A percentile compares a stretch with the other conserved stretches of the same genome.
phyloP scores from a whole-genome alignment of 2,797 vertebrate genomes.

The Crenichthys baileyi region DNA sequence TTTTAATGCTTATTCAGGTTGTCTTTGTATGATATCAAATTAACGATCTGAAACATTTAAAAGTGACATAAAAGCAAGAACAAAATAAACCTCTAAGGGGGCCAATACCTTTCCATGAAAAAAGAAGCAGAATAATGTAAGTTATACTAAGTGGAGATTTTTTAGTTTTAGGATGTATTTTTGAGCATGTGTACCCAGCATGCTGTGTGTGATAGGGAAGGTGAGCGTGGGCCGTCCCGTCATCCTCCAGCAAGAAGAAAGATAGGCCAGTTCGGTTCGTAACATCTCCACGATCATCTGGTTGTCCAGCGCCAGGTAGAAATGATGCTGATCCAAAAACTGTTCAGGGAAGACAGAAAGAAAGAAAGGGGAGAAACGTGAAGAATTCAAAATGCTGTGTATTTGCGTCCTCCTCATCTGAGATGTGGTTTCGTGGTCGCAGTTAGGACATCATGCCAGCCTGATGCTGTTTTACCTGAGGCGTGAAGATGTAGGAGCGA shows the following conservation, averaged over 20 bases:
- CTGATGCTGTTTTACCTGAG: slow-evolving; percentile 84
- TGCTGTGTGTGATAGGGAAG: slow-evolving; percentile 92
- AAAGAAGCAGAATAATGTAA: neutral
- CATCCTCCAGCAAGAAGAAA: slow-evolving; percentile 97
- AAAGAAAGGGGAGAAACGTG: neutral
- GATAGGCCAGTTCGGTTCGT: slow-evolving; percentile 92
- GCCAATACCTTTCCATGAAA: neutral
- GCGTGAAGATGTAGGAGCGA: slow-evolving; percentile 92
- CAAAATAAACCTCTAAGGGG: neutral
- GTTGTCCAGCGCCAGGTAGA: slow-evolving; percentile 97
- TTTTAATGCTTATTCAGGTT: neutral
- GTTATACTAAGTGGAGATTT: neutral
- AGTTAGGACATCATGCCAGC: neutral
- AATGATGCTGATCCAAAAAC: slow-evolving; percentile 98
- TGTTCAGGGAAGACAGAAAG: slow-evolving; percentile 48
- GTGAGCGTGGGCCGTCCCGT: slow-evolving; percentile 94
- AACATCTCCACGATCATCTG: slow-evolving; percentile 99
- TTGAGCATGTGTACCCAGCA: slow-evolving; percentile 86
- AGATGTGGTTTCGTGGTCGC: neutral
- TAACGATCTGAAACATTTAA: neutral
- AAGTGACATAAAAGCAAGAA: neutral
- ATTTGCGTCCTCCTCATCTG: neutral
- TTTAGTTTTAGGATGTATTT: neutral
- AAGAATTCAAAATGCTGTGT: neutral
- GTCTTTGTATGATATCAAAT: neutral